These are phyloP conservation scores for Anoplolepis gracilipes DNA, from an alignment of 1,140 invertebrate genomes.

Conservation along the genomic window DNA sequence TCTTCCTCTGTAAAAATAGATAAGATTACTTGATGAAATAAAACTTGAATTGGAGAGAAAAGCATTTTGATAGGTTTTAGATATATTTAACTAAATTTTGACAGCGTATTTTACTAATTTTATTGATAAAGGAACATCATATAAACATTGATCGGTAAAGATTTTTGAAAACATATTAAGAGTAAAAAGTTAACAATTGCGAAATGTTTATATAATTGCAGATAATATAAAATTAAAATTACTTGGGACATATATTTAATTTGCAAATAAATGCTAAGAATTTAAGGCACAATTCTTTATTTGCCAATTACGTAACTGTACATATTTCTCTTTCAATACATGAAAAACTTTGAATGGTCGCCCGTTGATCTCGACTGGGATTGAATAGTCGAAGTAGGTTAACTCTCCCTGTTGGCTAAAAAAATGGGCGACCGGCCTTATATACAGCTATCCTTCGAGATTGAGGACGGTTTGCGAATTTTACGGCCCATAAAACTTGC, in stretches of 20 bases:
- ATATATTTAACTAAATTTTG: background rate
- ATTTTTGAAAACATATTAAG: background rate
- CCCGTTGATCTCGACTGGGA: background rate
- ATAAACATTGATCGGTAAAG: background rate
- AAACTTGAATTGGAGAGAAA: background rate
- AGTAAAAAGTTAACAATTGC: background rate
- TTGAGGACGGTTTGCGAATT: constrained; percentile 45
- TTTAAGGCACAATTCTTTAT: background rate
- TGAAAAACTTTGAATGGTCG: background rate
- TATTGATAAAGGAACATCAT: background rate
- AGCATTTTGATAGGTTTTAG: background rate
- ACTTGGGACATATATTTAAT: no score
- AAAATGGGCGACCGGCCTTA: constrained; percentile 10
- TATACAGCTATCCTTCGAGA: constrained; percentile 14
- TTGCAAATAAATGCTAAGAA: no score
- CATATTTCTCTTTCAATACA: background rate
- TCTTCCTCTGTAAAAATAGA: constrained; percentile 74
- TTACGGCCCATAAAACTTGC: constrained; percentile 53
- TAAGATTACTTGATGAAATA: constrained; percentile 6
- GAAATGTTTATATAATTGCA: background rate
- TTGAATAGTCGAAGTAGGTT: constrained; percentile 29
- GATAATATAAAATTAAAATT: background rate
- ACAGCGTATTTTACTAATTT: background rate
- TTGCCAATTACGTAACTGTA: background rate
- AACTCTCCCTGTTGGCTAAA: constrained; percentile 19